Evolutionary conservation across 2,888 invertebrate genomes (phyloP), one percentile per base, ranked within the genome.

Genomic region (Drosophila paranaensis): DNA sequence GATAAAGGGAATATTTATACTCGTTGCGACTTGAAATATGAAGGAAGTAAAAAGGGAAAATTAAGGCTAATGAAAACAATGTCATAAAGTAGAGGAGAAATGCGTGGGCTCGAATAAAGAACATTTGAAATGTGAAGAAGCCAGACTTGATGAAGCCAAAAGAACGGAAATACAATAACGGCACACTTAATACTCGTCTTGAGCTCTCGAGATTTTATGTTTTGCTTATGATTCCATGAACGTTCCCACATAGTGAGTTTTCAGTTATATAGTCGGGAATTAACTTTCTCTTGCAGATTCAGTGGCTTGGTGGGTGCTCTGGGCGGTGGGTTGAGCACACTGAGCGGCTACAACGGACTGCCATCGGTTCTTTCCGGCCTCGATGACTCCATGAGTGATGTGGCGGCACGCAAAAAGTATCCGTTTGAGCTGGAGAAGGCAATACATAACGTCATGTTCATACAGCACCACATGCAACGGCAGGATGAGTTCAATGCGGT

Each of bases 401-500:
- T 97, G 20, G 96, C 95, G 16, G 94, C 95, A 6, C 94, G 96
- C 71, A 97, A 97, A 93, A 97, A 97, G 92, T 97, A 97, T 92
- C 98, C 98, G 0, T 97, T 97, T 90, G 98, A 98, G 92, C 94
- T 98, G 88, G 98, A 98, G 91, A 97, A 98, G 91, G 98, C 98
- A 53, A 96, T 98, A 79, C 97, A 97, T 91, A 98, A 98, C 92
- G 97, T 98, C 58, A 97, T 97, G 96, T 98, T 98, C 91, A 98
- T 98, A 81, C 98, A 98, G 88, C 97, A 98, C 91, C 98, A 98
- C 90, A 97, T 98, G 93, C 97, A 97, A 91, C 95, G 98, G n/a
- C 97, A 97, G 92, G 98, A 98, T 91, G 97, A 98, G 92, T 98
- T 97, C 92, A 97, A 98, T 94, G 97, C 97, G 93, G 98, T 98